Percentiles rank a stretch among this genome's conserved stretches.
Conservation (phyloP, 2,888 invertebrate species). For the Sesia apiformis region DNA sequence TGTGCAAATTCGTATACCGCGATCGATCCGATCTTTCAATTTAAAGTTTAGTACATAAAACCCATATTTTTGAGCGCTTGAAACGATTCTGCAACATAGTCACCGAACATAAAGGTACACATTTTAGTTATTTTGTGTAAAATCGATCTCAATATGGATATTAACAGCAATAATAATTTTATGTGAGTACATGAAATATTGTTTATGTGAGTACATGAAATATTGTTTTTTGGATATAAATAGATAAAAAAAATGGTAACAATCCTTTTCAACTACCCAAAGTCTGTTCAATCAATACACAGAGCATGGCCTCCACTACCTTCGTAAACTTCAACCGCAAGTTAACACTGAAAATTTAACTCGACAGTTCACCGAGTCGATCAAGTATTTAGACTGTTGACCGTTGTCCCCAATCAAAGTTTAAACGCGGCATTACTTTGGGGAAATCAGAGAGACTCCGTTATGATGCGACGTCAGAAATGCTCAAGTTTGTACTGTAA, state of each 20-base stretch:
- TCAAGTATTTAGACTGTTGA: constrained; percentile 4
- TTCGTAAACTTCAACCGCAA: background rate
- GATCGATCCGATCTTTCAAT: background rate
- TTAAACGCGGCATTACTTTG: constrained; percentile 11
- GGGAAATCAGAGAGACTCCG: constrained; percentile 20
- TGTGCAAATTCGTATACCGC: background rate
- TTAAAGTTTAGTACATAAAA: background rate
- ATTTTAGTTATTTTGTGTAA: too few species aligned
- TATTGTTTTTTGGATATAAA: too few species aligned
- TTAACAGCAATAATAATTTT: too few species aligned
- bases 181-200: too few species aligned
- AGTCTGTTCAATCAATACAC: too few species aligned
- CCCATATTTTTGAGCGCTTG: background rate
- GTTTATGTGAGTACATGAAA: too few species aligned
- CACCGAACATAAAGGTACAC: too few species aligned
- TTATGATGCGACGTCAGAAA: background rate
- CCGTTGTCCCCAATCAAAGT: constrained; percentile 9
- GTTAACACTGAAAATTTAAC: background rate
- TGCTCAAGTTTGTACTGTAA: too few species aligned
- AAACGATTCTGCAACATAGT: background rate
- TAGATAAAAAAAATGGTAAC: too few species aligned
- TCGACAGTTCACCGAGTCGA: constrained; percentile 4
- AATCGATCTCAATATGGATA: too few species aligned
- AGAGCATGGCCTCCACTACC: too few species aligned
- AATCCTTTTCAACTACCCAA: too few species aligned